phyloP scores from a whole-genome alignment of 2,888 invertebrate species.

The Peribatodes rhomboidaria region DNA sequence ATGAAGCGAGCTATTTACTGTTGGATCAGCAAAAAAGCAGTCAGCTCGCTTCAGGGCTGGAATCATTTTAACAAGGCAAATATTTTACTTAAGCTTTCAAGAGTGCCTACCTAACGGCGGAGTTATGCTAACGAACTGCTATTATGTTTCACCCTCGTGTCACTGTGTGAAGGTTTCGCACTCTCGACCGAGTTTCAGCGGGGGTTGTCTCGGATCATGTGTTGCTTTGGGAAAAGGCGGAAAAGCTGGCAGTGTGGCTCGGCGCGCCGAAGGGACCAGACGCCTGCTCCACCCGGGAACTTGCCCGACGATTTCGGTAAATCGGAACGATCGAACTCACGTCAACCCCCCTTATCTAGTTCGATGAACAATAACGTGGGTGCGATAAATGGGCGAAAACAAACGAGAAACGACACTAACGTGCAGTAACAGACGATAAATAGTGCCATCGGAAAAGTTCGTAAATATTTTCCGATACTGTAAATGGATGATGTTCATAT shows the following conservation, averaged over 20 bases:
- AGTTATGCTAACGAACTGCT: constrained; percentile 82
- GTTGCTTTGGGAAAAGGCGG: constrained; percentile 77
- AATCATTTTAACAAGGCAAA: constrained; percentile 77
- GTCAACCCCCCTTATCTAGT: constrained; percentile 58
- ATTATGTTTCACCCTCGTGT: constrained; percentile 81
- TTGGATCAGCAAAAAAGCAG: constrained; percentile 56
- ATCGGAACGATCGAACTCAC: constrained; percentile 45
- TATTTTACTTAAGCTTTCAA: constrained; percentile 70
- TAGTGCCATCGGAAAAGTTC: constrained; percentile 55
- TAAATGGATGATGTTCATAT: constrained; percentile 72
- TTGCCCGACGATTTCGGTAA: constrained; percentile 33
- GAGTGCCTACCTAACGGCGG: constrained; percentile 63
- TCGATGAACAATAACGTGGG: constrained; percentile 63
- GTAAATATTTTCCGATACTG: constrained; percentile 49
- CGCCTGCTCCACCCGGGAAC: constrained; percentile 52
- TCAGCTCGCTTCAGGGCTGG: constrained; percentile 57
- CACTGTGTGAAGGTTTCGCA: constrained; percentile 85
- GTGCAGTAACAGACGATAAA: constrained; percentile 43
- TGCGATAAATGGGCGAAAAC: constrained; percentile 57
- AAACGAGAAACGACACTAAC: constrained; percentile 56
- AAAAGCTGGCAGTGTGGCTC: constrained; percentile 67
- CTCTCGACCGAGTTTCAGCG: constrained; percentile 82
- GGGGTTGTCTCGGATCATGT: constrained; percentile 82
- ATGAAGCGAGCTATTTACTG: constrained; percentile 30
- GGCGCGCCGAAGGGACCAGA: constrained; percentile 61